These are phyloP conservation scores for Macaca nemestrina DNA, from an alignment of 2,113 vertebrate genomes.

Conservation along the genomic window DNA sequence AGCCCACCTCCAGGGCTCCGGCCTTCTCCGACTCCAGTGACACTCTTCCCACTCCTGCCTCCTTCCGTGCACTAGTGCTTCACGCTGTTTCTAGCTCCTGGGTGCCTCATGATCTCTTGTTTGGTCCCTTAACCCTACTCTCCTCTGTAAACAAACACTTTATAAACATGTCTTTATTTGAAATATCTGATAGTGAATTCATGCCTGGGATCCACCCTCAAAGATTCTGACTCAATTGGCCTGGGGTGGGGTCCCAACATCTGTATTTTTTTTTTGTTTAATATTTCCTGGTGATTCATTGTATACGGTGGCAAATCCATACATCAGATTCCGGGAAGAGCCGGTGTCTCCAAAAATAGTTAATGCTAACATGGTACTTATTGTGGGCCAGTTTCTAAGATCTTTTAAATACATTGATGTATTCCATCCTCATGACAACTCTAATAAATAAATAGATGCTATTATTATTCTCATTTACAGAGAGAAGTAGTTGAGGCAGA, in stretches of 20 bases:
- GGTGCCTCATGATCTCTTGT: accelerated
- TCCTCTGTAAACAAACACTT: neutral
- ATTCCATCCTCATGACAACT: neutral
- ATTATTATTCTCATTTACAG: neutral
- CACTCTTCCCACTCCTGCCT: too few relatives aligned
- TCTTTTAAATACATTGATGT: neutral
- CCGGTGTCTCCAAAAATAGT: neutral
- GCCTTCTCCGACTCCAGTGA: neutral
- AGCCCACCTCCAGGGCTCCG: too few relatives aligned
- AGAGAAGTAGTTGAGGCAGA: neutral
- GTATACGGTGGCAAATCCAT: neutral
- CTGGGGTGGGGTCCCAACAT: neutral
- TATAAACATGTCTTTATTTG: neutral
- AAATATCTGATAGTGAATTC: neutral
- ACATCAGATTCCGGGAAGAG: neutral
- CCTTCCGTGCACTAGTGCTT: accelerated
- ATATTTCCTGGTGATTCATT: neutral
- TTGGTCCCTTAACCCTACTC: neutral
- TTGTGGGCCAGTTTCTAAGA: neutral
- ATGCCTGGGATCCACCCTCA: neutral
- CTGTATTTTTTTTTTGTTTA: neutral
- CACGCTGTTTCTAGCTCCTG: neutral
- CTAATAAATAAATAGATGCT: neutral
- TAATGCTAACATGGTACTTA: neutral
- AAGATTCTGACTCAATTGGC: neutral